Evolutionary conservation across 2,113 vertebrate species (phyloP), one percentile per base, ranked within the genome.

Genomic region (Aptenodytes forsteri): DNA sequence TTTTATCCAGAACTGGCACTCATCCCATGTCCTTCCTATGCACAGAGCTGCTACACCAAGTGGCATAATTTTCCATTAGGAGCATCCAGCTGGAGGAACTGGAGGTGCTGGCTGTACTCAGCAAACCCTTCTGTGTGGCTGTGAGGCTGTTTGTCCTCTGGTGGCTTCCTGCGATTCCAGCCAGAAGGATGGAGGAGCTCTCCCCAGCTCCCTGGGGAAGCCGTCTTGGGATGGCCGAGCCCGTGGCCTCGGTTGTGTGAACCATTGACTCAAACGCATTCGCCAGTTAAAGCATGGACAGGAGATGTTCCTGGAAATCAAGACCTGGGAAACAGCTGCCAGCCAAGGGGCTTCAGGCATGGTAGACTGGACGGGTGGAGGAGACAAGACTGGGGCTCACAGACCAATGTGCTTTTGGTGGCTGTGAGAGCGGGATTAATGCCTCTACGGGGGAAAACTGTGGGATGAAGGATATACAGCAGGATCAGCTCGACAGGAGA

Each of bases 391-490:
- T 3, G 3, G n/a, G 15, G 34, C 49, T 44, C 5, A 9, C 17
- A 21, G 32, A 25, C 4, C 0, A 1, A 16, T 0, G 2, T 47
- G 32, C 9, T 61, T 47, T n/a, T 61, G 36, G 30, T 50, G 32
- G 16, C 29, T 14, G 13, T 52, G 30, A 36, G 34, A 77, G 23
- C 0, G 0, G 30, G 20, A 75, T 73, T 77, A 66, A 46, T 38
- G 17, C 16, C 42, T 84, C 32, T 42, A 6, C 2, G 1, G 27
- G 12, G 40, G 55, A 89, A 40, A 49, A 27, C 54, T 9, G 47
- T 12, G 44, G 54, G 2, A 16, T 86, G 83, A 91, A 55, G 40
- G 26, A 59, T 65, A n/a, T 23, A 47, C 40, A 71, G 72, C 59
- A 42, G 50, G 29, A 55, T 22, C 9, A 2, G 44, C 78, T 82